phyloP scores from a whole-genome alignment of 2,888 invertebrate species.

The Polymixis flavicincta region DNA sequence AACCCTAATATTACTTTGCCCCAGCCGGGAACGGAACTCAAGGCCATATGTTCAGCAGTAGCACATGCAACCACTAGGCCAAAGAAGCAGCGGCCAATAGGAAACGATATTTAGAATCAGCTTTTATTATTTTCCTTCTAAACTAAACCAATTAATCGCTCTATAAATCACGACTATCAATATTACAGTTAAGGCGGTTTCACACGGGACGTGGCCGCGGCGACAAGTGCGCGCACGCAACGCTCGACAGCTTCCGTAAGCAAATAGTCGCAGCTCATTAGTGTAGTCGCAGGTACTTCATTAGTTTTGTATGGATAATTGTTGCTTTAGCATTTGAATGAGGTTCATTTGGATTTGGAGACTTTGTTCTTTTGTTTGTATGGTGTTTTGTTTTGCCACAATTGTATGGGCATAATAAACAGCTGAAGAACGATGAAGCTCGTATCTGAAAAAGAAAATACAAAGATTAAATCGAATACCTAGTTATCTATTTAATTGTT shows the following conservation, averaged over 20 bases:
- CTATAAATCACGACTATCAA: conserved; percentile 57
- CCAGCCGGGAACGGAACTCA: neutral
- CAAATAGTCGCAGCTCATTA: conserved; percentile 63
- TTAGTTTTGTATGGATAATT: conserved; percentile 40
- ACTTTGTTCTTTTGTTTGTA: neutral
- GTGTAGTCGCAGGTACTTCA: conserved; percentile 27
- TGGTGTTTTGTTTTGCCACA: neutral
- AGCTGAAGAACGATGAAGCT: no score
- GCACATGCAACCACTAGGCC: neutral
- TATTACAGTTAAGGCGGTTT: conserved; percentile 58
- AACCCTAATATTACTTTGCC: neutral
- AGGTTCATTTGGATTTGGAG: conserved; percentile 6
- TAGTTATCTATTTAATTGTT: no score
- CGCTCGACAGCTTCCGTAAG: conserved; percentile 57
- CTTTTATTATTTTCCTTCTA: neutral
- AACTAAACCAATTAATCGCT: conserved; percentile 31
- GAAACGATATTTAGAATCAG: neutral
- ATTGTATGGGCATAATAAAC: neutral
- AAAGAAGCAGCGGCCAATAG: neutral
- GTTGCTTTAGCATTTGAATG: conserved; percentile 5
- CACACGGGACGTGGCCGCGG: conserved; percentile 49
- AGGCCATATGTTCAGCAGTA: neutral
- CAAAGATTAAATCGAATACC: no score
- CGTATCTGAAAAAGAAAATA: no score
- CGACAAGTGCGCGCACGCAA: conserved; percentile 61